Conservation (phyloP, 64 coral and sea anemone species). For the Stichodactyla helianthus region DNA sequence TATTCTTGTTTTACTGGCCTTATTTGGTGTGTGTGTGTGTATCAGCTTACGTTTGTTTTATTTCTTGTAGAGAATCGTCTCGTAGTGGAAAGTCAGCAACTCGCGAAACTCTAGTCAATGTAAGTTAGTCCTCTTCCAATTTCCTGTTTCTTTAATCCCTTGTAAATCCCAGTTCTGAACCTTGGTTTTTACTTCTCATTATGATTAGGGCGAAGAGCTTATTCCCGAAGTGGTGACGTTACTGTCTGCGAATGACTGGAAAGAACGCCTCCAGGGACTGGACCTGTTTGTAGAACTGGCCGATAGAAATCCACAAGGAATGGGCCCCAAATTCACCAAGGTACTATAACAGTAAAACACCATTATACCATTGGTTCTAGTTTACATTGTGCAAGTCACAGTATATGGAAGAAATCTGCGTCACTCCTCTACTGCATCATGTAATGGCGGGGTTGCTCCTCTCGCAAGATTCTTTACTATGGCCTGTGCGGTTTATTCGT, state of each 20-base stretch:
- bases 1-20: neutral
- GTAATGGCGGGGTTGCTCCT: too few species aligned
- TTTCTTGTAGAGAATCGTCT: conserved; percentile 13
- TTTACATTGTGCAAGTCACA: too few species aligned
- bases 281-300: conserved; percentile 74
- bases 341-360: conserved; percentile 11
- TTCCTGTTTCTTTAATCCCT: neutral
- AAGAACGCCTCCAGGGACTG: conserved; percentile 78
- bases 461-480: too few species aligned
- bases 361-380: neutral
- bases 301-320: conserved; percentile 58
- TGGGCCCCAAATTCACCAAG: conserved; percentile 89
- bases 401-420: too few species aligned
- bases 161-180: neutral
- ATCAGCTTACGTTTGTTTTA: neutral
- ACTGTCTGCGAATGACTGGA: conserved; percentile 81
- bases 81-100: conserved; percentile 8
- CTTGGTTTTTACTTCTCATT: neutral
- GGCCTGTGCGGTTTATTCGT: too few species aligned
- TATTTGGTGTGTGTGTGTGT: neutral
- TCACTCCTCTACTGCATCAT: too few species aligned
- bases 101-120: neutral
- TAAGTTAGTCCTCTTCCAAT: neutral
- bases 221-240: conserved; percentile 57
- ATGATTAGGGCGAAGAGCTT: conserved; percentile 68